A percentile compares a stretch with the other conserved stretches of the same genome.
phyloP scores from a whole-genome alignment of 2,888 invertebrate species.

The Leptodirus hochenwartii region DNA sequence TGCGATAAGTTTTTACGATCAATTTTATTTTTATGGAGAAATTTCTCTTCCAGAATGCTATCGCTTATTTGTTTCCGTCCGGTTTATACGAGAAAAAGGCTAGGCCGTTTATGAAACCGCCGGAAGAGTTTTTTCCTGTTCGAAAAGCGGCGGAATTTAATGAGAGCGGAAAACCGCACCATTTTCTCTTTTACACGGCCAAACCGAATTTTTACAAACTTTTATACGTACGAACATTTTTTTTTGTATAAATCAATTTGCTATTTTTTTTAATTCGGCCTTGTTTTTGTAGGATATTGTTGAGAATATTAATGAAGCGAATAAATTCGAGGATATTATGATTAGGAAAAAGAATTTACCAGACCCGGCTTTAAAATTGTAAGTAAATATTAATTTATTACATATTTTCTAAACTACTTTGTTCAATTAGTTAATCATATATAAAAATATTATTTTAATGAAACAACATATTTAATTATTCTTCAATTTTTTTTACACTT shows the following conservation, averaged over 20 bases:
- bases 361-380: slow-evolving; percentile 40
- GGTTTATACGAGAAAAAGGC: slow-evolving; percentile 74
- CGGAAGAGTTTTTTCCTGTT: slow-evolving; percentile 68
- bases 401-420: too few relatives aligned
- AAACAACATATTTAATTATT: too few relatives aligned
- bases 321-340: slow-evolving; percentile 54
- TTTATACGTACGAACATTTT: slow-evolving; percentile 46
- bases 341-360: slow-evolving; percentile 39
- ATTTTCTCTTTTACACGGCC: slow-evolving; percentile 82
- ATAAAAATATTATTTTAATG: too few relatives aligned
- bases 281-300: slow-evolving; percentile 40
- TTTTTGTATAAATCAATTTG: neutral
- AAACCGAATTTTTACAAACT: slow-evolving; percentile 70
- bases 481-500: too few relatives aligned
- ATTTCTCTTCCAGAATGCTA: slow-evolving; percentile 64
- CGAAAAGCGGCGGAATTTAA: slow-evolving; percentile 83
- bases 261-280: slow-evolving; percentile 6
- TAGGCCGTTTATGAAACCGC: slow-evolving; percentile 78
- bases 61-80: slow-evolving; percentile 91
- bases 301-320: slow-evolving; percentile 43
- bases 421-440: too few relatives aligned
- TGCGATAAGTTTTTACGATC: too few relatives aligned
- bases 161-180: slow-evolving; percentile 74
- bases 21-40: too few relatives aligned
- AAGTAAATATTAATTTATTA: slow-evolving; percentile 18